These are phyloP conservation scores for Archips xylosteana DNA, from an alignment of 2,888 invertebrate species.

Conservation along the genomic window DNA sequence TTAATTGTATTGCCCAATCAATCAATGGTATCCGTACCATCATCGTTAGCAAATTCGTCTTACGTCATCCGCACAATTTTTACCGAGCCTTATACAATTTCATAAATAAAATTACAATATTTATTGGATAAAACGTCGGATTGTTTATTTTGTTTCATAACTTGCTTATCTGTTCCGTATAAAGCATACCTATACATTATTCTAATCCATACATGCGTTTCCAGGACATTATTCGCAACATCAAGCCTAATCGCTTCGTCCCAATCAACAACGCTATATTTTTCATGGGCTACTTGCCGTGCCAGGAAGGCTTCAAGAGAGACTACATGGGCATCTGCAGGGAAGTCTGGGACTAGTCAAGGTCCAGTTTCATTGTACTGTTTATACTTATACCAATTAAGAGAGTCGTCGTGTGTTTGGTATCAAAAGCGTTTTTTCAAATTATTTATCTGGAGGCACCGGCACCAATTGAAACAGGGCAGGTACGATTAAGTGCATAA, in stretches of 20 bases:
- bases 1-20: too few species aligned
- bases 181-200: not conserved
- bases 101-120: too few species aligned
- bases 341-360: slow-evolving; percentile 71
- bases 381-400: not conserved
- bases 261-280: slow-evolving; percentile 66
- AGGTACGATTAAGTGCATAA: too few species aligned
- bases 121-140: too few species aligned
- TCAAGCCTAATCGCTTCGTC: slow-evolving; percentile 63
- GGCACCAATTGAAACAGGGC: too few species aligned
- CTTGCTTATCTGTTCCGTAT: too few species aligned
- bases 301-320: slow-evolving; percentile 67
- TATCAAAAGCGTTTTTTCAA: too few species aligned
- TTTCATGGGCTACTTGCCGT: slow-evolving; percentile 65
- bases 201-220: not conserved
- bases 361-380: not conserved
- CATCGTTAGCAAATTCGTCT: not conserved
- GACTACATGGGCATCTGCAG: slow-evolving; percentile 72
- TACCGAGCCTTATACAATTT: too few species aligned
- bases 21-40: too few species aligned
- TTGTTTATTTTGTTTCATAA: too few species aligned
- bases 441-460: too few species aligned
- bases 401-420: not conserved
- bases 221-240: slow-evolving; percentile 25
- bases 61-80: not conserved